These are phyloP conservation scores for Talpa occidentalis DNA, from an alignment of 2,113 vertebrate species.

Conservation along the genomic window DNA sequence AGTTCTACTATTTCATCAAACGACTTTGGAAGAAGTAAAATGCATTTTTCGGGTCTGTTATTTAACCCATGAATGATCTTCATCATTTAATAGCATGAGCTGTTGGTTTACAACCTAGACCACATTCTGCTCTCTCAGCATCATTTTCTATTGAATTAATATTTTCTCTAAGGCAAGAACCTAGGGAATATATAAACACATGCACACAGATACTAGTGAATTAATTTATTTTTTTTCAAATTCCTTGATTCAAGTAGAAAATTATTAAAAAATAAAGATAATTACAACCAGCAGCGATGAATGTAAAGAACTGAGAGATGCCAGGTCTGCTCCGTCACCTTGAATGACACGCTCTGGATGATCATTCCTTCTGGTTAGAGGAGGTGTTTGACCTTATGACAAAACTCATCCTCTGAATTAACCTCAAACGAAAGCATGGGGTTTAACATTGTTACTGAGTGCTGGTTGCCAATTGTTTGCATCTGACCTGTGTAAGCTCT, in stretches of 20 bases:
- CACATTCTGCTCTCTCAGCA: neutral
- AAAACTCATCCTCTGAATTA: constrained; percentile 28
- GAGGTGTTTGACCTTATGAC: neutral
- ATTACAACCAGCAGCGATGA: neutral
- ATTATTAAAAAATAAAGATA: constrained; percentile 13
- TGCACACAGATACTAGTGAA: neutral
- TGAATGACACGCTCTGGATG: neutral
- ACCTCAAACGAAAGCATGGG: neutral
- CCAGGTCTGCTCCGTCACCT: neutral
- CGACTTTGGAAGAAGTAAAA: constrained; percentile 57
- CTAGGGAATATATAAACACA: neutral
- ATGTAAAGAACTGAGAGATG: neutral
- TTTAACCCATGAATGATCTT: neutral
- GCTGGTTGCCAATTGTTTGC: neutral
- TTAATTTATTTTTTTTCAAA: constrained; percentile 39
- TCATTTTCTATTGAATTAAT: constrained; percentile 22
- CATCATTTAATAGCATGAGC: neutral
- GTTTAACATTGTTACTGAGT: neutral
- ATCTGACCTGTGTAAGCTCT: neutral
- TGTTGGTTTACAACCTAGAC: constrained; percentile 10
- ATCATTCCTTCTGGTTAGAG: constrained; percentile 6
- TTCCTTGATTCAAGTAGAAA: constrained; percentile 49
- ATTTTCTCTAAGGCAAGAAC: constrained; percentile 26
- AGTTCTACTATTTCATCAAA: constrained; percentile 20
- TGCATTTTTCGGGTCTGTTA: neutral